These are phyloP conservation scores for Xestoiulus laeticollis DNA, from an alignment of 2,888 invertebrate species.

Conservation along the genomic window DNA sequence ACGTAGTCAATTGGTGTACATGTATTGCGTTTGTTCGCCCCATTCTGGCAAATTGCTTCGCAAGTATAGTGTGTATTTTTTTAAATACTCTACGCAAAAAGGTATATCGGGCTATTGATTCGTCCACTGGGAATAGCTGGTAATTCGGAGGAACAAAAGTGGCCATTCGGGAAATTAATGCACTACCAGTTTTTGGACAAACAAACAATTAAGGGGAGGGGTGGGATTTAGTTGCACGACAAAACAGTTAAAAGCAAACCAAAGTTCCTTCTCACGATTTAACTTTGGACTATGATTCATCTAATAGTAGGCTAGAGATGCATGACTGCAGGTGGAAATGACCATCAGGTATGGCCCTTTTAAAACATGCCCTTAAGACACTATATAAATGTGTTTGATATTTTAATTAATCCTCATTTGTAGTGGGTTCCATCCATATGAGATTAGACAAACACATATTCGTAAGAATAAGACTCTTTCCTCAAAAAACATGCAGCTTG, in stretches of 20 bases:
- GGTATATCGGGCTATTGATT: constrained; percentile 12
- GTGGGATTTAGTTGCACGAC: neutral
- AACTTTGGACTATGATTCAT: neutral
- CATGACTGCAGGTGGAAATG: too few relatives aligned
- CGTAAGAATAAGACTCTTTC: too few relatives aligned
- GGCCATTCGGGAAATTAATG: constrained; percentile 26
- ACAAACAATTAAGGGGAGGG: neutral
- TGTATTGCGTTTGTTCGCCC: too few relatives aligned
- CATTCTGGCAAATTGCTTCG: neutral
- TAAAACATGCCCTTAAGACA: too few relatives aligned
- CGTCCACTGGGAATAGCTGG: neutral
- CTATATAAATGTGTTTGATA: too few relatives aligned
- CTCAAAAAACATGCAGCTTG: neutral
- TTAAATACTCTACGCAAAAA: neutral
- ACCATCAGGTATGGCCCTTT: too few relatives aligned
- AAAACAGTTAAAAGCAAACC: neutral
- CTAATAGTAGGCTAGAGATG: too few relatives aligned
- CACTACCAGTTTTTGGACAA: neutral
- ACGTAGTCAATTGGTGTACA: too few relatives aligned
- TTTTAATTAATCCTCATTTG: too few relatives aligned
- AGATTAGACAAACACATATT: too few relatives aligned
- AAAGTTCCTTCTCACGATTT: neutral
- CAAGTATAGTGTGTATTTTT: neutral
- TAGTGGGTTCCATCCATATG: too few relatives aligned
- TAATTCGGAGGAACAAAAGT: neutral